Evolutionary conservation across 1,140 invertebrate species (phyloP).

Genomic region (Odontomachus brunneus): DNA sequence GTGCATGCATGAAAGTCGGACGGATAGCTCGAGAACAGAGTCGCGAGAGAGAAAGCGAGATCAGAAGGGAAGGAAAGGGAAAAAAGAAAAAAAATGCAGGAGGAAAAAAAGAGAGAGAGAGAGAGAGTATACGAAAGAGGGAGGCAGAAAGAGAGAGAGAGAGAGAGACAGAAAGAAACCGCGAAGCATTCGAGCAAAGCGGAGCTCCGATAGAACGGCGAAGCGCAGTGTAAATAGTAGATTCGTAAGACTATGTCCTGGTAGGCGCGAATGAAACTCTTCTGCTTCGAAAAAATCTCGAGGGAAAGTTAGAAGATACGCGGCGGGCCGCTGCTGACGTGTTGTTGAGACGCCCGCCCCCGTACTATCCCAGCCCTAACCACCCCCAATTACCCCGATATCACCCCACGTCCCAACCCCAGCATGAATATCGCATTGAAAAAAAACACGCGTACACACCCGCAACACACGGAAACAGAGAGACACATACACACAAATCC

Average conservation of each 20-base stretch:
- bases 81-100: neutral
- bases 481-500: neutral
- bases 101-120: conserved; percentile 17
- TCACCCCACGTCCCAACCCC: conserved; percentile 16
- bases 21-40: conserved; percentile 15
- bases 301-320: conserved; percentile 63
- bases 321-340: conserved; percentile 77
- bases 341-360: conserved; percentile 81
- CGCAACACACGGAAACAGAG: conserved; percentile 35
- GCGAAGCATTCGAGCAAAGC: conserved; percentile 30
- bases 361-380: conserved; percentile 32
- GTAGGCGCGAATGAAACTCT: conserved; percentile 62
- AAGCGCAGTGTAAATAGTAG: conserved; percentile 70
- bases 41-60: conserved; percentile 33
- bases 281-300: conserved; percentile 65
- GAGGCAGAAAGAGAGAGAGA: conserved; percentile 36
- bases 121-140: conserved; percentile 27
- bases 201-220: conserved; percentile 48
- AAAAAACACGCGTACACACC: conserved; percentile 55
- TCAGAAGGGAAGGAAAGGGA: conserved; percentile 21
- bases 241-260: conserved; percentile 68
- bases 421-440: conserved; percentile 55
- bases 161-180: conserved; percentile 28
- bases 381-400: conserved; percentile 41
- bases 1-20: conserved; percentile 63